A percentile compares a stretch with the other conserved stretches of the same genome.
These are phyloP conservation scores for Protonibea diacanthus DNA, from an alignment of 2,797 vertebrate species.

Conservation along the genomic window DNA sequence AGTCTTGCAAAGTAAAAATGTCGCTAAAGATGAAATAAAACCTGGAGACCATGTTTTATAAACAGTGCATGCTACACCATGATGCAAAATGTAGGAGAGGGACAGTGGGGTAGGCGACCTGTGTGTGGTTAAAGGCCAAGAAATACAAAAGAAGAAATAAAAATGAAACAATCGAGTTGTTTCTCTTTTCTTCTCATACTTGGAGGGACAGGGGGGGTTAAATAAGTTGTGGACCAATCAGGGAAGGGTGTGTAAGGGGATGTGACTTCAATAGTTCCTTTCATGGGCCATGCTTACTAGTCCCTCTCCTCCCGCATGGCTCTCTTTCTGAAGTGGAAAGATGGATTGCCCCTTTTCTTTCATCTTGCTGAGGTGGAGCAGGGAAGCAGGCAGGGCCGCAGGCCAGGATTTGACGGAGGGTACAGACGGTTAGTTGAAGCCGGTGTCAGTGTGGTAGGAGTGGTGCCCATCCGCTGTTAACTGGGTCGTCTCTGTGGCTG, in stretches of 20 bases:
- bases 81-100: conserved; percentile 68
- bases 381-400: conserved; percentile 79
- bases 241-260: conserved; percentile 49
- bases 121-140: conserved; percentile 78
- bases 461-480: conserved; percentile 94
- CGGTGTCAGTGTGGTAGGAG: conserved; percentile 95
- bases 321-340: conserved; percentile 66
- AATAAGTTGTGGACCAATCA: conserved; percentile 49
- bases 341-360: conserved; percentile 82
- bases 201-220: not conserved
- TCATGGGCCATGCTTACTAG: conserved; percentile 79
- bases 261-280: conserved; percentile 79
- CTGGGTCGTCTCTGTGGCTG: conserved; percentile 98
- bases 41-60: conserved; percentile 71
- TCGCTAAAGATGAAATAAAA: conserved; percentile 62
- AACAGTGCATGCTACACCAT: conserved; percentile 95
- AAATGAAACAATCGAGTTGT: conserved; percentile 66
- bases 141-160: conserved; percentile 73
- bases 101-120: conserved; percentile 59
- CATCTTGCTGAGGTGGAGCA: conserved; percentile 76
- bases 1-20: conserved; percentile 66
- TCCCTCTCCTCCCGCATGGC: conserved; percentile 76
- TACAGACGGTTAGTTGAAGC: conserved; percentile 91
- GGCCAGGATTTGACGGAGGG: conserved; percentile 51
- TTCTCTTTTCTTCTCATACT: conserved; percentile 69